Evolutionary conservation across 2,888 invertebrate genomes (phyloP).

Genomic region (Sinohyriopsis cumingii): DNA sequence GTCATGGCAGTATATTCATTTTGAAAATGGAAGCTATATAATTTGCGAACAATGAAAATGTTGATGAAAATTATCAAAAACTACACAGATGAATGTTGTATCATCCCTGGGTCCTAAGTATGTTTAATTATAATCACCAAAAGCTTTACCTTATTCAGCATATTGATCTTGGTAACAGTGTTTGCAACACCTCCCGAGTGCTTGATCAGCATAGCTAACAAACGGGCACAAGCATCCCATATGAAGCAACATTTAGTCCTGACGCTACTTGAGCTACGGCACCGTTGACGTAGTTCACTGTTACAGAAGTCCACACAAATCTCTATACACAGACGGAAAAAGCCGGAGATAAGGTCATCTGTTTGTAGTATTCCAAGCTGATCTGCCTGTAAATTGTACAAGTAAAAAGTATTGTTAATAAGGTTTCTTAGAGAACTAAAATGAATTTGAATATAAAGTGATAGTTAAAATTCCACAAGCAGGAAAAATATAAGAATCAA

Average conservation of each 20-base stretch:
- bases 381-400: slow-evolving; percentile 83
- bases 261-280: slow-evolving; percentile 75
- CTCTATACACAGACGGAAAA: slow-evolving; percentile 96
- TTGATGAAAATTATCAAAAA: too few relatives aligned
- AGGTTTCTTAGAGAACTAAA: not conserved
- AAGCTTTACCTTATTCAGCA: slow-evolving; percentile 87
- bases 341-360: slow-evolving; percentile 96
- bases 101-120: too few relatives aligned
- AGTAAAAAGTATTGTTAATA: not conserved
- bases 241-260: slow-evolving; percentile 95
- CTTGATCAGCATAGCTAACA: slow-evolving; percentile 95
- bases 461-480: too few relatives aligned
- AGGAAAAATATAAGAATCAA: not conserved
- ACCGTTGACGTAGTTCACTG: slow-evolving; percentile 83
- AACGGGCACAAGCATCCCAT: slow-evolving; percentile 93
- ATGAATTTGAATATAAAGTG: not conserved
- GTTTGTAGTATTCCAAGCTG: slow-evolving; percentile 95
- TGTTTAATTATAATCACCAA: too few relatives aligned
- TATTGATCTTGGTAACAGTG: slow-evolving; percentile 95
- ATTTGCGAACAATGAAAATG: too few relatives aligned
- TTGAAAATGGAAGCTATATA: too few relatives aligned
- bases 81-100: too few relatives aligned
- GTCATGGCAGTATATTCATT: too few relatives aligned
- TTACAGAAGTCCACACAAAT: slow-evolving; percentile 97
- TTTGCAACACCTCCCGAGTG: slow-evolving; percentile 78